Evolutionary conservation across 1,140 invertebrate species (phyloP).

Genomic region (Drosophila simulans): DNA sequence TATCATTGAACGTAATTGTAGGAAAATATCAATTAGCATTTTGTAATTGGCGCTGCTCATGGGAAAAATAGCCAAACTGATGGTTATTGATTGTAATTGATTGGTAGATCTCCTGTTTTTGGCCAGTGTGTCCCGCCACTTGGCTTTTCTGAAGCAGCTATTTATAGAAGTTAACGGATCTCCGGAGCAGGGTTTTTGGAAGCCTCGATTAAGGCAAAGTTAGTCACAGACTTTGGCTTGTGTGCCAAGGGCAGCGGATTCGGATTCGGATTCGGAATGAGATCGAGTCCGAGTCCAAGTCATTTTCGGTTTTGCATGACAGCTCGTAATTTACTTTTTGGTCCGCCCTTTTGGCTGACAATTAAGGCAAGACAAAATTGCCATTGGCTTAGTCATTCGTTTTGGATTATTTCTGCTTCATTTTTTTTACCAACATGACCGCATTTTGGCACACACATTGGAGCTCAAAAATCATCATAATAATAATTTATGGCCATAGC

Average conservation of each 20-base stretch:
- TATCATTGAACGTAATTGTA: slow-evolving; percentile 9
- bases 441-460: slow-evolving; percentile 35
- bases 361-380: slow-evolving; percentile 45
- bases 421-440: slow-evolving; percentile 38
- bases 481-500: slow-evolving; percentile 61
- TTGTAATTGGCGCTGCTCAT: background rate
- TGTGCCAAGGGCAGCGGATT: slow-evolving; percentile 65
- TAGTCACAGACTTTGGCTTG: slow-evolving; percentile 71
- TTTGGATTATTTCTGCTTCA: slow-evolving; percentile 28
- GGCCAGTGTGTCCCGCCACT: background rate
- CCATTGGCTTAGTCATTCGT: slow-evolving; percentile 58
- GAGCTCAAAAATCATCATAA: slow-evolving; percentile 47
- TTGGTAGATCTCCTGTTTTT: too few species aligned
- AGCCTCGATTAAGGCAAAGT: slow-evolving; percentile 63
- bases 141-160: slow-evolving; percentile 5
- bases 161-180: slow-evolving; percentile 60
- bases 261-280: slow-evolving; percentile 19
- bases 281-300: slow-evolving; percentile 29
- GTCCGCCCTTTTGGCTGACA: slow-evolving; percentile 34
- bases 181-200: slow-evolving; percentile 16
- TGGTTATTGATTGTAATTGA: too few species aligned
- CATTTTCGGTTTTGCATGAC: slow-evolving; percentile 45
- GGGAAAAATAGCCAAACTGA: background rate
- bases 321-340: slow-evolving; percentile 52
- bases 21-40: background rate